phyloP scores from a whole-genome alignment of 2,797 vertebrate genomes.

The Clarias platycephalus region DNA sequence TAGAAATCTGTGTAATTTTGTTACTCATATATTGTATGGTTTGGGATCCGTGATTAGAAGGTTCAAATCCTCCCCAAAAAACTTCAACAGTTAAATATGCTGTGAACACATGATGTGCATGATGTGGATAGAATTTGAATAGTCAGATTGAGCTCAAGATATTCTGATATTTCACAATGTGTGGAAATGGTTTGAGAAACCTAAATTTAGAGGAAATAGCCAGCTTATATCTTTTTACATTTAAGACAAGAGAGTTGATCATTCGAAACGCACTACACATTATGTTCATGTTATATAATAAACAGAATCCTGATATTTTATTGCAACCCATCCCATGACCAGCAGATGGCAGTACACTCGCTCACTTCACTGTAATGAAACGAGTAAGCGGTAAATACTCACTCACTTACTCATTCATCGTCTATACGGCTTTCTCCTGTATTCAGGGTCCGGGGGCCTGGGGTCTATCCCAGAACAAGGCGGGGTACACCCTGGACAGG shows the following conservation, averaged over 20 bases:
- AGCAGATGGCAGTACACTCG: constrained; percentile 26
- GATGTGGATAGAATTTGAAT: neutral
- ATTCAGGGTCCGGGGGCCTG: no score
- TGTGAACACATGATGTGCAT: neutral
- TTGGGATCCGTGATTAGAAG: neutral
- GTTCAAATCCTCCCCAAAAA: neutral
- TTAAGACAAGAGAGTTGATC: neutral
- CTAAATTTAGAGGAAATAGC: no score
- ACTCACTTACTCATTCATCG: no score
- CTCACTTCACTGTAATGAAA: neutral
- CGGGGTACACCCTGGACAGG: no score
- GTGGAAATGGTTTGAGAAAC: neutral
- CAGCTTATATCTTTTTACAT: neutral
- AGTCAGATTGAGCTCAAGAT: neutral
- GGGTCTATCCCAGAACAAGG: no score
- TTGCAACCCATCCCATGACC: neutral
- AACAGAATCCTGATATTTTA: neutral
- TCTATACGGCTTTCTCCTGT: no score
- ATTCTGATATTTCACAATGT: neutral
- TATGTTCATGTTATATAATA: neutral
- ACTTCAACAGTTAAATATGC: neutral
- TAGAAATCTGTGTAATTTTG: neutral
- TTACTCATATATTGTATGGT: neutral
- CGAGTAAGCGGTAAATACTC: neutral
- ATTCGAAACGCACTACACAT: neutral